These are phyloP conservation scores for Aleiodes leptofemur DNA, from an alignment of 2,888 invertebrate species.

Conservation along the genomic window DNA sequence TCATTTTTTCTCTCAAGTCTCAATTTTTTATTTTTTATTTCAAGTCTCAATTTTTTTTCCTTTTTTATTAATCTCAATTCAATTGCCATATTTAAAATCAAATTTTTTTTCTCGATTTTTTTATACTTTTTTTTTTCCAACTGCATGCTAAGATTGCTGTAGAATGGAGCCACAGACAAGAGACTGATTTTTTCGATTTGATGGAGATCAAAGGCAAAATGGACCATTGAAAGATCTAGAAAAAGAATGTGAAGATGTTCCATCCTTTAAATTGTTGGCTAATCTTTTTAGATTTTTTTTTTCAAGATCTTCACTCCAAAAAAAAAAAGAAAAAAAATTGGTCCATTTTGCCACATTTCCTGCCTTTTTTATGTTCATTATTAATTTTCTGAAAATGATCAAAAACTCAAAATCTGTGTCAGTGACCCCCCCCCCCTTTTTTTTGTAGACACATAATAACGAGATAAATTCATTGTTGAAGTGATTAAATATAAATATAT, in stretches of 20 bases:
- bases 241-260: too few relatives aligned
- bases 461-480: constrained; percentile 35
- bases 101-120: neutral
- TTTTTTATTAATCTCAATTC: neutral
- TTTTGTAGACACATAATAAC: constrained; percentile 11
- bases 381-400: neutral
- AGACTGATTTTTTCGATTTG: constrained; percentile 36
- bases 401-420: constrained; percentile 9
- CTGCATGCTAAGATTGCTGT: constrained; percentile 8
- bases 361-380: neutral
- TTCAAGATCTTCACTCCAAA: too few relatives aligned
- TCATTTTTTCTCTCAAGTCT: too few relatives aligned
- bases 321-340: too few relatives aligned
- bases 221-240: too few relatives aligned
- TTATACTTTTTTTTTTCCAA: neutral
- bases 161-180: constrained; percentile 34
- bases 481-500: constrained; percentile 45
- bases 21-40: too few relatives aligned
- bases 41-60: too few relatives aligned
- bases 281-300: too few relatives aligned
- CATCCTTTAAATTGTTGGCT: too few relatives aligned
- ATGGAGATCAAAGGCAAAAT: neutral
- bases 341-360: neutral
- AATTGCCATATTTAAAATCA: neutral
- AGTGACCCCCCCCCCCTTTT: neutral